Conservation (phyloP, 2,797 vertebrate genomes). For the Alfaro cultratus region DNA sequence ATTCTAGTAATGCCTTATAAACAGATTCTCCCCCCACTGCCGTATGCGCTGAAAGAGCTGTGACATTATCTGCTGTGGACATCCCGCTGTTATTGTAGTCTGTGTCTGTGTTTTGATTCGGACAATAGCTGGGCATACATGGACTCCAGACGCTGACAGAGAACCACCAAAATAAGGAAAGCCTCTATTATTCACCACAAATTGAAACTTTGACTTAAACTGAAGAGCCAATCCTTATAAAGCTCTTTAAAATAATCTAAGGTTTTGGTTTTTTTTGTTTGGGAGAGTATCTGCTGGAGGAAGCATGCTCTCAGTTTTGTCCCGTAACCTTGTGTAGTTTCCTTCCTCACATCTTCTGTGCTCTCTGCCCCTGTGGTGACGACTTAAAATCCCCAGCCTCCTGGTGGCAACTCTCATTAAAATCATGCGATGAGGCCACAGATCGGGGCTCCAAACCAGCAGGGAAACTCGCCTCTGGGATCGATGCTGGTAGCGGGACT, state of each 20-base stretch:
- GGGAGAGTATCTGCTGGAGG: slow-evolving; percentile 29
- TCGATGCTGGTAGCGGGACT: slow-evolving; percentile 36
- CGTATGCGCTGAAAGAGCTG: slow-evolving; percentile 70
- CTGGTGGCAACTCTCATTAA: slow-evolving; percentile 62
- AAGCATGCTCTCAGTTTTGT: slow-evolving; percentile 61
- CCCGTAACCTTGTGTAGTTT: slow-evolving; percentile 36
- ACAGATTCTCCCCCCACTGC: slow-evolving; percentile 59
- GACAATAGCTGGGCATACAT: slow-evolving; percentile 76
- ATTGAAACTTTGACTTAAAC: slow-evolving; percentile 38
- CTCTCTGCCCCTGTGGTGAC: slow-evolving; percentile 72
- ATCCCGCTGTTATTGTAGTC: slow-evolving; percentile 76
- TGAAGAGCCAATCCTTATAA: slow-evolving; percentile 6
- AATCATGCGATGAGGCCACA: slow-evolving; percentile 57
- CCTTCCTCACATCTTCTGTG: slow-evolving; percentile 32
- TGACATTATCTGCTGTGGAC: slow-evolving; percentile 75
- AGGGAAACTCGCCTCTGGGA: slow-evolving; percentile 60
- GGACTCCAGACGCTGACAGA: slow-evolving; percentile 71
- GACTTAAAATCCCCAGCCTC: slow-evolving; percentile 54
- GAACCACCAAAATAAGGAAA: slow-evolving; percentile 72
- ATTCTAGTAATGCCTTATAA: slow-evolving; percentile 61
- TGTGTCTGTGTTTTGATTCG: slow-evolving; percentile 82
- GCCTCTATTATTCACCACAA: slow-evolving; percentile 41
- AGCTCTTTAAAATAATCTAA: slow-evolving; percentile 20
- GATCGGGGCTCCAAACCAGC: slow-evolving; percentile 51
- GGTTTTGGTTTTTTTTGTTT: slow-evolving; percentile 13